These are phyloP conservation scores for Melipona beecheii DNA, from an alignment of 2,888 invertebrate species.

Conservation along the genomic window DNA sequence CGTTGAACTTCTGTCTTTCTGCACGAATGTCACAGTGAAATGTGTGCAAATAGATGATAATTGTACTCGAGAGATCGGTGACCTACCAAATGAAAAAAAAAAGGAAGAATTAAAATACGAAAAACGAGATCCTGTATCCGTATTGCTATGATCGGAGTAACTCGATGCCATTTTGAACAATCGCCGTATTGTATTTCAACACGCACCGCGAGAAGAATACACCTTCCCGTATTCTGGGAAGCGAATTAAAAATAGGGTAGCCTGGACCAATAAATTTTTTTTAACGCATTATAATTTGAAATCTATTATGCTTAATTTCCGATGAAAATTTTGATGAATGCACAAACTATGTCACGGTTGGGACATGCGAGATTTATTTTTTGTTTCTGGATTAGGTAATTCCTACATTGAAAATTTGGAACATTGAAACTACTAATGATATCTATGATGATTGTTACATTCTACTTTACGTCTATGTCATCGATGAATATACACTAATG, in stretches of 20 bases:
- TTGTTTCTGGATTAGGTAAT: not conserved
- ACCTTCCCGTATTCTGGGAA: constrained; percentile 14
- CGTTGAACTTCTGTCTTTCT: not conserved
- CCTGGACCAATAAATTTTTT: not conserved
- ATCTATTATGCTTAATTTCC: not conserved
- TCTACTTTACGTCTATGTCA: not conserved
- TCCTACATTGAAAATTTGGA: not conserved
- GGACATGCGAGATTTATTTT: not conserved
- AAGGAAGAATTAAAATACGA: not conserved
- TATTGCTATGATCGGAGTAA: constrained; percentile 28
- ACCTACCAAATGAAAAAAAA: not conserved
- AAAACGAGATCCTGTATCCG: not conserved
- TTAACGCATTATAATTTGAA: not conserved
- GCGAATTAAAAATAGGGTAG: not conserved
- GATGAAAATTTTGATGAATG: not conserved
- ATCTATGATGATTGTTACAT: too few species aligned
- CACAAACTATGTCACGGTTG: too few species aligned
- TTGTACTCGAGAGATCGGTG: not conserved
- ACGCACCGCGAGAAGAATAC: not conserved
- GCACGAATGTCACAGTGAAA: too few species aligned
- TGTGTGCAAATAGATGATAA: too few species aligned
- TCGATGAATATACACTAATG: not conserved
- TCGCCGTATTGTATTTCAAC: constrained; percentile 41
- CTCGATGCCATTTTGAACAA: constrained; percentile 23
- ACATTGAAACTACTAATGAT: not conserved